Evolutionary conservation across 1,140 invertebrate genomes (phyloP).

Genomic region (Acromyrmex heyeri): DNA sequence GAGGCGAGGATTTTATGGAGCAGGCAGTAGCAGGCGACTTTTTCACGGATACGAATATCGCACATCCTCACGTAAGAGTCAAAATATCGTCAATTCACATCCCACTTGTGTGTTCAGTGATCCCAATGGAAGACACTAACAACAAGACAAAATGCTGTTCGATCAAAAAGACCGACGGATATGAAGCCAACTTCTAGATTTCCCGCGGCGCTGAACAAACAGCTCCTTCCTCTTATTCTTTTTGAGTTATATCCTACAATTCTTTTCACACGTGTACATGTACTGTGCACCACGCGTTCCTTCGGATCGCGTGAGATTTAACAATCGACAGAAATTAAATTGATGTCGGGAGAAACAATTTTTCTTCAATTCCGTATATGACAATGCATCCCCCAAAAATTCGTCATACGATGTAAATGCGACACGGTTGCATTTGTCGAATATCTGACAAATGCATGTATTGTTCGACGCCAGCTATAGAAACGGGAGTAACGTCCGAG

Average conservation of each 20-base stretch:
- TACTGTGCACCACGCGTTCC: background rate
- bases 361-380: background rate
- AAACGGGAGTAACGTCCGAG: conserved; percentile 7
- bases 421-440: conserved; percentile 3
- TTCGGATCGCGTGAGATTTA: background rate
- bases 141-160: conserved; percentile 6
- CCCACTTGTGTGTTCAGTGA: background rate
- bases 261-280: background rate
- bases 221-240: background rate
- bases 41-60: conserved; percentile 12
- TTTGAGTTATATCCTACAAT: conserved; percentile 14
- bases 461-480: conserved; percentile 4
- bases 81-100: conserved; percentile 22
- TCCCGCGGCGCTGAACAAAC: background rate
- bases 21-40: background rate
- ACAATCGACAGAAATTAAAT: conserved; percentile 25
- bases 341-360: background rate
- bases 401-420: conserved; percentile 5
- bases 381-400: background rate
- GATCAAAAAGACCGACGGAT: background rate
- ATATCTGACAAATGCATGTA: conserved; percentile 30
- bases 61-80: background rate
- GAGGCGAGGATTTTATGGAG: conserved; percentile 15
- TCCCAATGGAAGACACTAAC: background rate
- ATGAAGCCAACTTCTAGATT: conserved; percentile 23